Evolutionary conservation across 1,140 invertebrate genomes (phyloP).

Genomic region (Drosophila busckii): DNA sequence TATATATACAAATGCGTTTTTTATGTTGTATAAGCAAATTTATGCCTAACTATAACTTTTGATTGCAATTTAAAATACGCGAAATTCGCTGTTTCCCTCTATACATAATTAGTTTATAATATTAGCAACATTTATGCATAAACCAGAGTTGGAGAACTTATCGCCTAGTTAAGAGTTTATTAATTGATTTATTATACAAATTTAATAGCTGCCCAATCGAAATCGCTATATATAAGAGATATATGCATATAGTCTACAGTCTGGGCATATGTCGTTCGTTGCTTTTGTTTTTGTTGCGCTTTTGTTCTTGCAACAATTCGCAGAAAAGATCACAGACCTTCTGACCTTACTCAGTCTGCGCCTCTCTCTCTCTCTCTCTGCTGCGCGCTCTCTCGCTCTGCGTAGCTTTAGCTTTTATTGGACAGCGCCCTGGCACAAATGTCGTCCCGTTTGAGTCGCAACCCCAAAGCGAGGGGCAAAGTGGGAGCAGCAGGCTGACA

Average conservation of each 20-base stretch:
- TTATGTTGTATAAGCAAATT: too few species aligned
- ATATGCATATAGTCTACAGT: too few species aligned
- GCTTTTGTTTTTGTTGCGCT: constrained; percentile 45
- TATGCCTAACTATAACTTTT: too few species aligned
- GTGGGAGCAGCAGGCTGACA: constrained; percentile 10
- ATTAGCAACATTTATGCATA: too few species aligned
- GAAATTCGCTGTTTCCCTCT: too few species aligned
- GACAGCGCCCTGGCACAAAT: constrained; percentile 37
- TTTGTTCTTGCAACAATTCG: constrained; percentile 48
- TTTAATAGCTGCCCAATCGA: too few species aligned
- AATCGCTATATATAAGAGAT: constrained; percentile 2
- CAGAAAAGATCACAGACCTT: constrained; percentile 72
- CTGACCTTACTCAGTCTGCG: constrained; percentile 59
- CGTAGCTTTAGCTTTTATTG: not conserved
- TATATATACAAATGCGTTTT: not conserved
- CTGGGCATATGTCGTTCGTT: constrained; percentile 28
- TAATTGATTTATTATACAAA: too few species aligned
- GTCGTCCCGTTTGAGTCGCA: constrained; percentile 18
- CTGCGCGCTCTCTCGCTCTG: constrained; percentile 15
- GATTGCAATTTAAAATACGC: too few species aligned
- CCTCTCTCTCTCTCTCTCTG: not conserved
- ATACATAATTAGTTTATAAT: too few species aligned
- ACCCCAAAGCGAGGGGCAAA: constrained; percentile 8
- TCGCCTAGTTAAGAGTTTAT: too few species aligned
- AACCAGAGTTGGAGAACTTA: too few species aligned